A percentile compares a stretch with the other conserved stretches of the same genome.
These are phyloP conservation scores for Naja naja DNA, from an alignment of 2,113 vertebrate genomes.

Conservation along the genomic window DNA sequence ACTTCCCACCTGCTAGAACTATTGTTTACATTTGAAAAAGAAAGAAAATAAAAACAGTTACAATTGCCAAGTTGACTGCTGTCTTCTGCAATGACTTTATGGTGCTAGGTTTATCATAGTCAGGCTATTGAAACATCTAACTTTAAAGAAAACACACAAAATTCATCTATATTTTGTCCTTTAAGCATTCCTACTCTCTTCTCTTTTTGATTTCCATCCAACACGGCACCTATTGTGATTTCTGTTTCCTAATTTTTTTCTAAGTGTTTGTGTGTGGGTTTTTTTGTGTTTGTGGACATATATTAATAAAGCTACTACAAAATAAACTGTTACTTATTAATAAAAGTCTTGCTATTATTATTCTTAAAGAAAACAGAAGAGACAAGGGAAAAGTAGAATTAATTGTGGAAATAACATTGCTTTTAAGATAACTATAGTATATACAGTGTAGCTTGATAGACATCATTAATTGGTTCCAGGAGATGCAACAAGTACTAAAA, in stretches of 20 bases:
- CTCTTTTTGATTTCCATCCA: slow-evolving; percentile 36
- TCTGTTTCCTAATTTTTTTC: slow-evolving; percentile 48
- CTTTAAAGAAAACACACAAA: slow-evolving; percentile 47
- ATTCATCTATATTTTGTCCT: slow-evolving; percentile 49
- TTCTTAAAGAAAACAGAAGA: slow-evolving; percentile 14
- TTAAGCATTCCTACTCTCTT: slow-evolving; percentile 41
- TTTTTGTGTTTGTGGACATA: neutral
- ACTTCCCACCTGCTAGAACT: slow-evolving; percentile 91
- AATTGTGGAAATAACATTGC: neutral
- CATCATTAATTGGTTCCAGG: neutral
- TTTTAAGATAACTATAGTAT: neutral
- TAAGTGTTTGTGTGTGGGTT: neutral
- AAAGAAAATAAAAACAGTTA: slow-evolving; percentile 69
- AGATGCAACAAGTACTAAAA: neutral
- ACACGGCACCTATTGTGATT: slow-evolving; percentile 43
- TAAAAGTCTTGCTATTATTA: neutral
- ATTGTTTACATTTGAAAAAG: slow-evolving; percentile 76
- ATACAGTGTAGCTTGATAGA: neutral
- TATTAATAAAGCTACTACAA: slow-evolving; percentile 17
- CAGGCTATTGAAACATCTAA: slow-evolving; percentile 66
- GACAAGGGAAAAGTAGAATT: neutral
- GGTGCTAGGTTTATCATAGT: slow-evolving; percentile 66
- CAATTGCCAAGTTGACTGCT: slow-evolving; percentile 84
- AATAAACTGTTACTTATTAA: slow-evolving; percentile 13
- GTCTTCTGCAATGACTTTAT: slow-evolving; percentile 78